Evolutionary conservation across 2,113 vertebrate genomes (phyloP).

Genomic region (Pangasianodon hypophthalmus): DNA sequence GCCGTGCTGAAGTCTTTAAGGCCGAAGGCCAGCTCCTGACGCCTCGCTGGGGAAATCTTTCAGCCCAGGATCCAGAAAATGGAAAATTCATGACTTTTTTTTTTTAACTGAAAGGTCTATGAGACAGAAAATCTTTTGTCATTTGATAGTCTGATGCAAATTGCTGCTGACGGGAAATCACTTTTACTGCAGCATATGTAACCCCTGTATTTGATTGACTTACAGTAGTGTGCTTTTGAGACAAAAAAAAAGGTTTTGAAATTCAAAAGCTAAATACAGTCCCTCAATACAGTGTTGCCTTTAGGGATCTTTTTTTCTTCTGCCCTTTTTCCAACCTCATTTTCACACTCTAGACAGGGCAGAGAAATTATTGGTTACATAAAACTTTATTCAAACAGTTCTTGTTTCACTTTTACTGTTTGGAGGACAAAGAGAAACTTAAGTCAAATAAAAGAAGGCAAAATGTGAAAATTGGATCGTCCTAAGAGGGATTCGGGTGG

Average conservation of each 20-base stretch:
- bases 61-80: conserved; percentile 20
- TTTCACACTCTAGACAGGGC: neutral
- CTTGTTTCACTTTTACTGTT: neutral
- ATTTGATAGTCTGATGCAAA: conserved; percentile 36
- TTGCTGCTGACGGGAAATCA: conserved; percentile 22
- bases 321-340: neutral
- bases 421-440: neutral
- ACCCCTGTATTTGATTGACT: conserved; percentile 23
- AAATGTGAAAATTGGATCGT: neutral
- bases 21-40: conserved; percentile 11
- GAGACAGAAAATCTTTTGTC: conserved; percentile 37
- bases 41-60: conserved; percentile 15
- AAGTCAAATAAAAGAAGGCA: neutral
- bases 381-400: neutral
- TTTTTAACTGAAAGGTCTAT: neutral
- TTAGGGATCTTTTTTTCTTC: neutral
- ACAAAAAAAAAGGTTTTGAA: neutral
- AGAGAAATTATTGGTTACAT: conserved; percentile 18
- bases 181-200: conserved; percentile 12
- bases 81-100: conserved; percentile 18
- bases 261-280: conserved; percentile 1
- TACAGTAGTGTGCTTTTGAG: conserved; percentile 8
- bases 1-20: conserved; percentile 15
- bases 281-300: neutral
- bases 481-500: neutral